A percentile compares a stretch with the other conserved stretches of the same genome.
These are phyloP conservation scores for Etheostoma nigrum DNA, from an alignment of 2,797 vertebrate species.

Conservation along the genomic window DNA sequence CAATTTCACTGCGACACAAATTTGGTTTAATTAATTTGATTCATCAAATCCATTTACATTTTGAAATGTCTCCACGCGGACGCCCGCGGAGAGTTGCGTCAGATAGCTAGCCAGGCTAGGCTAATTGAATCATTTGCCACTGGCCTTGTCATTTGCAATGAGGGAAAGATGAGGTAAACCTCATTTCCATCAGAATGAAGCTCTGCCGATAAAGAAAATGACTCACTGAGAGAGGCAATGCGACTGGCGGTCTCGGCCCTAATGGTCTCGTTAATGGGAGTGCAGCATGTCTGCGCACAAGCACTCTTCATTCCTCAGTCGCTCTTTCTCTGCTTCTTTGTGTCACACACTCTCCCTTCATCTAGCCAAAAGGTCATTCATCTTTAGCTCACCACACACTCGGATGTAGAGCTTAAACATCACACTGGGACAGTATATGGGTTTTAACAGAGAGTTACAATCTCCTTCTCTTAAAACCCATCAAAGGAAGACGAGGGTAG, in stretches of 20 bases:
- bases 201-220: conserved; percentile 70
- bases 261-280: conserved; percentile 70
- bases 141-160: conserved; percentile 75
- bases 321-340: conserved; percentile 20
- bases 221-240: conserved; percentile 59
- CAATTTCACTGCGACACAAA: neutral
- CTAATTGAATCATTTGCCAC: conserved; percentile 70
- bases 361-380: conserved; percentile 70
- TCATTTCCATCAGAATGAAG: conserved; percentile 76
- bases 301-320: conserved; percentile 50
- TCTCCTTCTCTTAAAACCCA: conserved; percentile 74
- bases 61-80: conserved; percentile 27
- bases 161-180: conserved; percentile 71
- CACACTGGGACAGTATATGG: conserved; percentile 35
- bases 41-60: conserved; percentile 37
- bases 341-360: conserved; percentile 25
- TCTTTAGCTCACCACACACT: conserved; percentile 62
- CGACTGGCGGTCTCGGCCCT: conserved; percentile 41
- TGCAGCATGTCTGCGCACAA: conserved; percentile 28
- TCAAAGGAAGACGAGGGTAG: conserved; percentile 75
- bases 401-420: conserved; percentile 45
- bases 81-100: conserved; percentile 32
- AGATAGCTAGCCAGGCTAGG: conserved; percentile 50
- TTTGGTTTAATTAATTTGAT: conserved; percentile 16
- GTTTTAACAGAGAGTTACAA: conserved; percentile 65